These are phyloP conservation scores for Anser brachyrhynchus DNA, from an alignment of 2,113 vertebrate genomes.

Conservation along the genomic window DNA sequence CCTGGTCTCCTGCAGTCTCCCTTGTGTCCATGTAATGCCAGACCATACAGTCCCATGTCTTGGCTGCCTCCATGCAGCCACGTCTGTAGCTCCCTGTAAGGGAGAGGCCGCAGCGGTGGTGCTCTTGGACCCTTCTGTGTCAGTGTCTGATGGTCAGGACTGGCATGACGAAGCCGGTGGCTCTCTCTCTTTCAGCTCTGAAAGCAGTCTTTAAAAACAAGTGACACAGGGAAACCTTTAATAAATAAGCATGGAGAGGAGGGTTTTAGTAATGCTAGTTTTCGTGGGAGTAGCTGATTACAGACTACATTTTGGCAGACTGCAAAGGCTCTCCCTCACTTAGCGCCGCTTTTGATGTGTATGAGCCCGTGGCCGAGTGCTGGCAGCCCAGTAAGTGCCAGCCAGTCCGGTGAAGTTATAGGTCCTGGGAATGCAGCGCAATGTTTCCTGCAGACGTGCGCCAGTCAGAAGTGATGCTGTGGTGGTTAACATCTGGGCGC, in stretches of 20 bases:
- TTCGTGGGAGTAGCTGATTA: slow-evolving; percentile 51
- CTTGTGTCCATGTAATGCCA: neutral
- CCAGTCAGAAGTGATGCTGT: neutral
- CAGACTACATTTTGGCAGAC: slow-evolving; percentile 32
- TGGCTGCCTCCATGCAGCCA: neutral
- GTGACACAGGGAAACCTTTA: slow-evolving; percentile 47
- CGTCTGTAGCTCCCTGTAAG: neutral
- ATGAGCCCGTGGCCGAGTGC: neutral
- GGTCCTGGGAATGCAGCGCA: neutral
- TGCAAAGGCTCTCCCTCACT: neutral
- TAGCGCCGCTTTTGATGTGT: neutral
- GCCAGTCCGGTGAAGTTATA: neutral
- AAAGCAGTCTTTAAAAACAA: slow-evolving; percentile 40
- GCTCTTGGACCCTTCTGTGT: neutral
- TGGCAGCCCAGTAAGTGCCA: neutral
- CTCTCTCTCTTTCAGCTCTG: neutral
- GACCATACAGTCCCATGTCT: neutral
- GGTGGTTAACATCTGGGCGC: neutral
- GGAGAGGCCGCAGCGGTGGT: neutral
- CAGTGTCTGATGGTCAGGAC: neutral
- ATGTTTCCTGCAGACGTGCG: neutral
- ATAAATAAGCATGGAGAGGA: neutral
- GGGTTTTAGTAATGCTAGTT: slow-evolving; percentile 44
- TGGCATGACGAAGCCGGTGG: neutral
- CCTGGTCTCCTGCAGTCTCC: neutral